Conservation (phyloP, 1,140 invertebrate genomes). For the Ostrea edulis region DNA sequence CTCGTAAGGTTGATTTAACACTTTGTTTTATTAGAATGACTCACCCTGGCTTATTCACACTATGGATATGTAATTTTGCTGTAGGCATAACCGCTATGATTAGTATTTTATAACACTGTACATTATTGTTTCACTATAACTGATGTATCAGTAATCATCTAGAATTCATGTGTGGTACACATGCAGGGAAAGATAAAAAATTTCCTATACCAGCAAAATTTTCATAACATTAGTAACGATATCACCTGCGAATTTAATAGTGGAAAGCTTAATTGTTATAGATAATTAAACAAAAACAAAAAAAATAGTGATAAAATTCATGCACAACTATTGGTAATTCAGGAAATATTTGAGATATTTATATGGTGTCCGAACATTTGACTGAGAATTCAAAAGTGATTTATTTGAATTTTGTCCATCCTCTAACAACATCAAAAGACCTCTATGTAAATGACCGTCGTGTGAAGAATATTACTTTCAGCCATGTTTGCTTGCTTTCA, state of each 20-base stretch:
- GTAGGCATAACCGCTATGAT: neutral
- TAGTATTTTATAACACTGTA: neutral
- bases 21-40: neutral
- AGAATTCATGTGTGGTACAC: no score
- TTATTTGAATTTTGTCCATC: constrained; percentile 27
- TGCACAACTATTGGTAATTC: neutral
- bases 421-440: constrained; percentile 1
- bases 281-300: neutral
- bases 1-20: neutral
- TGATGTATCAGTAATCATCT: no score
- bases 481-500: constrained; percentile 6
- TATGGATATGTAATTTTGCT: neutral
- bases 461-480: constrained; percentile 16
- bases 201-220: no score
- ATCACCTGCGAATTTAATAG: no score
- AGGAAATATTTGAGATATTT: neutral
- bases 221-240: no score
- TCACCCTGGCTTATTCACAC: neutral
- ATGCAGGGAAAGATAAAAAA: no score
- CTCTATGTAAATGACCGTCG: constrained; percentile 11
- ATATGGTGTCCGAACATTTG: neutral
- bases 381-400: neutral
- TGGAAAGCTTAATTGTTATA: no score
- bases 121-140: no score
- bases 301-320: neutral